Evolutionary conservation across 2,797 vertebrate genomes (phyloP).

Genomic region (Neosilurus hyrtlii): DNA sequence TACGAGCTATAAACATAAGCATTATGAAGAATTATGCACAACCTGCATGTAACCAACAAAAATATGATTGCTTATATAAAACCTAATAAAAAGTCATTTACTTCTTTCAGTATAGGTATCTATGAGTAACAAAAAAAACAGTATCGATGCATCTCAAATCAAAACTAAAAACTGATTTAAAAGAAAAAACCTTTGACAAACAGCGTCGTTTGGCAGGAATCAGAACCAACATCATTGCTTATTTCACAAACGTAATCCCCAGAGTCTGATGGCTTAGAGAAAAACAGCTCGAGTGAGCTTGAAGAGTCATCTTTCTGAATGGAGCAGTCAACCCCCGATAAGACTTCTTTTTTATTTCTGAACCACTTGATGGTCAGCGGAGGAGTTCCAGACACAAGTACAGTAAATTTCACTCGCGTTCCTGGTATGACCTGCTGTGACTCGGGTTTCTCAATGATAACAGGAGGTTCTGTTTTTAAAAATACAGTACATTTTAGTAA

Average conservation of each 20-base stretch:
- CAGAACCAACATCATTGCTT: constrained; percentile 88
- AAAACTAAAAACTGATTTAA: not conserved
- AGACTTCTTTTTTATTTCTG: constrained; percentile 89
- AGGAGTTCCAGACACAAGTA: constrained; percentile 84
- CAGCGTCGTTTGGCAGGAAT: constrained; percentile 83
- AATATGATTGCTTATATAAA: not conserved
- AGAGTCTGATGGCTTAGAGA: constrained; percentile 84
- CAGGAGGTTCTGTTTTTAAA: constrained; percentile 84
- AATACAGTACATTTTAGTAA: constrained; percentile 5
- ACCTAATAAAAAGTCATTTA: too few species aligned
- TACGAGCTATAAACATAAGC: not conserved
- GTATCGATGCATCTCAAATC: constrained; percentile 5
- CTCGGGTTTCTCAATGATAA: constrained; percentile 88
- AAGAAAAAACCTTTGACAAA: constrained; percentile 91
- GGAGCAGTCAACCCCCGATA: constrained; percentile 80
- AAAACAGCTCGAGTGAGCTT: constrained; percentile 87
- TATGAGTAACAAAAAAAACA: not conserved
- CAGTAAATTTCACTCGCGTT: constrained; percentile 86
- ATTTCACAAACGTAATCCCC: constrained; percentile 92
- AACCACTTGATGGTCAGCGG: constrained; percentile 94
- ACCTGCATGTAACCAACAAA: not conserved
- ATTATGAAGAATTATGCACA: not conserved
- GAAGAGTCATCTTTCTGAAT: constrained; percentile 88
- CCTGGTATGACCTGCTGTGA: constrained; percentile 88
- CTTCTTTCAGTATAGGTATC: not conserved